Percentiles rank a stretch among this genome's conserved stretches.
These are phyloP conservation scores for Varanus salvator DNA, from an alignment of 2,113 vertebrate genomes.

Conservation along the genomic window DNA sequence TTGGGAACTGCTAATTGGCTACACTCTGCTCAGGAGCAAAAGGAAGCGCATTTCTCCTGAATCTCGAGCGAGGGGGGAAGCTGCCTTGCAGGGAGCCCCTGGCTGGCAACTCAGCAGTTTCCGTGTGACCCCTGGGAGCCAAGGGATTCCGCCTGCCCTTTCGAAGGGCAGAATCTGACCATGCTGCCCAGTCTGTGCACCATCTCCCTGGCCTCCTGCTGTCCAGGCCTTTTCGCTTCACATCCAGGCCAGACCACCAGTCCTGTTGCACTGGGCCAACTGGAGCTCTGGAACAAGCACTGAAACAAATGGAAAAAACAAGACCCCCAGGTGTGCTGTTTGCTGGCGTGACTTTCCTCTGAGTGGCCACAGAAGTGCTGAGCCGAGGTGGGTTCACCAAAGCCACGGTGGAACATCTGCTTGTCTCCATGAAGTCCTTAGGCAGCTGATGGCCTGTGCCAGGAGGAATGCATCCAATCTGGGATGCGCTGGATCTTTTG, in stretches of 20 bases:
- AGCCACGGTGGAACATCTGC: background rate
- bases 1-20: too few relatives aligned
- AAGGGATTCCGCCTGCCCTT: background rate
- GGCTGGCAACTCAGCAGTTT: background rate
- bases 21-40: too few relatives aligned
- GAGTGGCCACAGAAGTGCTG: background rate
- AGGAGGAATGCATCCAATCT: too few relatives aligned
- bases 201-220: background rate
- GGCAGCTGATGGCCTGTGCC: too few relatives aligned
- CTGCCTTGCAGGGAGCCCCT: background rate
- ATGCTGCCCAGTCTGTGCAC: background rate
- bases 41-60: too few relatives aligned
- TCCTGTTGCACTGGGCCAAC: background rate
- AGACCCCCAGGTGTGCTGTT: background rate
- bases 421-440: background rate
- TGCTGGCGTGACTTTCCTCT: background rate
- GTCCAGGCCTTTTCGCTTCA: too few relatives aligned
- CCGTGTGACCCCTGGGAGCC: background rate
- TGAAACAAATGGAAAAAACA: background rate
- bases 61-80: too few relatives aligned
- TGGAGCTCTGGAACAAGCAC: background rate
- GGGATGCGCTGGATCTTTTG: too few relatives aligned
- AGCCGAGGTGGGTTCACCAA: background rate
- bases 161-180: background rate
- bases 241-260: background rate